Conservation (phyloP, 2,797 vertebrate species). For the Gobionotothen gibberifrons region DNA sequence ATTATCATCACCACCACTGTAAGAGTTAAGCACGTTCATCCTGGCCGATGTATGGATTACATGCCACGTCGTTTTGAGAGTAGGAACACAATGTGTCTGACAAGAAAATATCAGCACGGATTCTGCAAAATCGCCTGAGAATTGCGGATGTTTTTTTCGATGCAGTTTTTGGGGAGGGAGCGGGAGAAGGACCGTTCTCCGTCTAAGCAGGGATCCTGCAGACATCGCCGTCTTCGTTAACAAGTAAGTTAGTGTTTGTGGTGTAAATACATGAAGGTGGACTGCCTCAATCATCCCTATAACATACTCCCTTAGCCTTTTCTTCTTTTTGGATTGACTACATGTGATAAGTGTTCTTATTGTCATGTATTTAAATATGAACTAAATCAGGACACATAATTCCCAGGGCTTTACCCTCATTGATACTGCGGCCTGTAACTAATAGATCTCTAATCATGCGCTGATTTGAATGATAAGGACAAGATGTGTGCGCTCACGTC, state of each 20-base stretch:
- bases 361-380: neutral
- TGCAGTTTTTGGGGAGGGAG: slow-evolving; percentile 75
- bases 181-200: slow-evolving; percentile 63
- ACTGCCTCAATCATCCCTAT: slow-evolving; percentile 4
- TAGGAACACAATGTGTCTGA: slow-evolving; percentile 68
- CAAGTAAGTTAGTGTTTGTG: slow-evolving; percentile 81
- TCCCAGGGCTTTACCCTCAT: slow-evolving; percentile 19
- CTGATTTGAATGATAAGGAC: slow-evolving; percentile 50
- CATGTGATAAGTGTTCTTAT: slow-evolving; percentile 4
- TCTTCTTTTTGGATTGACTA: slow-evolving; percentile 5
- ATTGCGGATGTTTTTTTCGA: slow-evolving; percentile 89
- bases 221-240: slow-evolving; percentile 60
- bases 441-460: slow-evolving; percentile 48
- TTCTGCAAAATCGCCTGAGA: slow-evolving; percentile 86
- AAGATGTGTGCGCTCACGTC: slow-evolving; percentile 43
- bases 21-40: slow-evolving; percentile 57
- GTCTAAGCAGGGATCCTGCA: slow-evolving; percentile 58
- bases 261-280: neutral
- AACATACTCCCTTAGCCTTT: neutral
- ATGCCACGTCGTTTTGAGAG: slow-evolving; percentile 66
- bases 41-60: slow-evolving; percentile 79
- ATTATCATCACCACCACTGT: slow-evolving; percentile 57
- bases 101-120: slow-evolving; percentile 81
- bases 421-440: slow-evolving; percentile 39
- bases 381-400: slow-evolving; percentile 14